Base-by-base conservation (phyloP, 2,797 vertebrate species). In the Lerista edwardsae region DNA sequence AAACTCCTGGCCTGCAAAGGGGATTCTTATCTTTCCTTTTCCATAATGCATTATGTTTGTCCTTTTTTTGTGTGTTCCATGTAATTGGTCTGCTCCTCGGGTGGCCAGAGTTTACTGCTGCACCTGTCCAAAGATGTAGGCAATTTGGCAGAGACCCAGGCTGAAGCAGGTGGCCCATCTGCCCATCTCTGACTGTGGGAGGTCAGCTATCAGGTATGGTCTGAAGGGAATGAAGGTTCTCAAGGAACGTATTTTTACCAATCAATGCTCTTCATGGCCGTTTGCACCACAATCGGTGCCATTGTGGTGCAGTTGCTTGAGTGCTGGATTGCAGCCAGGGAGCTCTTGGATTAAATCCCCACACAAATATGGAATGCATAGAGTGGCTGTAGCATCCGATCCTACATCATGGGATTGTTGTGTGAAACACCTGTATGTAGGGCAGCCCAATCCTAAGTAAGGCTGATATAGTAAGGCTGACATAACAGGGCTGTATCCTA, bases 1-100 rank as follows among this genome's bases (percentile, higher is more conserved):
- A 55, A 89, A 79, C 75, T 41, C 80, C 80, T 55, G 68, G 78
- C 84, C 87, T 93, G 65, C 62, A 76, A 78, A 78, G 84, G 21
- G 55, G 0, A 15, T 85, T 80, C 10, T 77, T 84, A 34, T 92
- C 75, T 41, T 7, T 84, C 84, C 44, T 79, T 75, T 80, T 79
- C 4, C 21, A 25, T 85, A 86, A 0, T 74, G 0, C 31, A 5
- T 47, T 75, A 7, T n/a, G 34, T 64, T 86, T 73, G 14, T 61
- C 39, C 29, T 69, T 69, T 74, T 78, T 62, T n/a, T 19, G n/a
- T n/a, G n/a, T n/a, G 11, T 3, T 1, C 1, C 64, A 36, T 5
- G 36, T 71, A 27, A 65, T 29, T 10, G 29, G 2, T 17, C 15
- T 27, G 17, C 14, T 79, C 78, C 44, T 87, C 15, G 51, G 34